Evolutionary conservation across 2,888 invertebrate species (phyloP).

Genomic region (Meloe dianella): DNA sequence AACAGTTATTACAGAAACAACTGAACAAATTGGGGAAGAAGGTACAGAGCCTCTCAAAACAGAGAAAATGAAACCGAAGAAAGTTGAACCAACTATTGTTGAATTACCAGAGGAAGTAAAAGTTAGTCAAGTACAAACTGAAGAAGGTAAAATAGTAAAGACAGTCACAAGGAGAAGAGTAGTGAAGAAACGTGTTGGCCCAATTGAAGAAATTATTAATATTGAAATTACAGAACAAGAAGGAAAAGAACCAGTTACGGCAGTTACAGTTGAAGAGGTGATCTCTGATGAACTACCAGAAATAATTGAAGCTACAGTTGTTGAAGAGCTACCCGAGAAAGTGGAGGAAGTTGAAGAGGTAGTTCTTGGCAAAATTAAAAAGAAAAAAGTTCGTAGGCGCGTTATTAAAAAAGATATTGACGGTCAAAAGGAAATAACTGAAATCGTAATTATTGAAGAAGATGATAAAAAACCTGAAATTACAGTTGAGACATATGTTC

Average conservation of each 20-base stretch:
- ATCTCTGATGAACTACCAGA: conserved; percentile 29
- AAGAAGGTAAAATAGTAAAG: conserved; percentile 43
- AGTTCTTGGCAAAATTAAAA: conserved; percentile 42
- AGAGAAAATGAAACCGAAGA: conserved; percentile 22
- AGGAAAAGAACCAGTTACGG: conserved; percentile 42
- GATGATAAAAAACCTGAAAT: conserved; percentile 32
- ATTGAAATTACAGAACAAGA: conserved; percentile 43
- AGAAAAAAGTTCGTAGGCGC: conserved; percentile 58
- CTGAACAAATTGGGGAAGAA: conserved; percentile 25
- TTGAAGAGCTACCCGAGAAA: conserved; percentile 47
- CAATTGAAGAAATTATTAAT: conserved; percentile 43
- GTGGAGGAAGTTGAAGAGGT: conserved; percentile 48
- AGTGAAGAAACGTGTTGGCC: conserved; percentile 46
- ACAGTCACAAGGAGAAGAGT: conserved; percentile 42
- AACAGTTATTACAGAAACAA: conserved; percentile 25
- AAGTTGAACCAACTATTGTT: conserved; percentile 34
- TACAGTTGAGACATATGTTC: conserved; percentile 12
- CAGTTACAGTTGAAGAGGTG: conserved; percentile 42
- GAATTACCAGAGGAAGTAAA: conserved; percentile 54
- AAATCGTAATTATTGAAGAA: conserved; percentile 43
- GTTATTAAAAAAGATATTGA: conserved; percentile 59
- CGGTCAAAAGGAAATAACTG: conserved; percentile 52
- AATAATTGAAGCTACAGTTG: conserved; percentile 33
- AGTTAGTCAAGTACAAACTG: conserved; percentile 30
- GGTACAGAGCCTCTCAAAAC: conserved; percentile 13